Percentiles rank a stretch among this genome's conserved stretches.
Evolutionary conservation across 2,113 vertebrate genomes (phyloP).

Genomic region (Sus scrofa): T2T-Sscrofa CM000812.6:37782501-37783000

Average conservation of each 20-base stretch:
- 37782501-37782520: too few species aligned
- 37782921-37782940: background rate
- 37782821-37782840: background rate
- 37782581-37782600: too few species aligned
- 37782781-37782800: background rate
- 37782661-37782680: background rate
- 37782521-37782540: too few species aligned
- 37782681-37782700: background rate
- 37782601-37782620: too few species aligned
- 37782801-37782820: background rate
- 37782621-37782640: too few species aligned
- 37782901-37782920: background rate
- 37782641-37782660: too few species aligned
- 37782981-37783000: background rate
- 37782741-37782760: background rate
- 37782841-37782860: background rate
- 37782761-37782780: background rate
- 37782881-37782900: background rate
- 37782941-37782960: background rate
- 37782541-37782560: too few species aligned
- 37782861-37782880: background rate
- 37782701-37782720: too few species aligned
- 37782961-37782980: background rate
- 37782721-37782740: background rate
- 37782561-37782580: too few species aligned